phyloP scores from a whole-genome alignment of 2,888 invertebrate species.

The Patella pellucida region DNA sequence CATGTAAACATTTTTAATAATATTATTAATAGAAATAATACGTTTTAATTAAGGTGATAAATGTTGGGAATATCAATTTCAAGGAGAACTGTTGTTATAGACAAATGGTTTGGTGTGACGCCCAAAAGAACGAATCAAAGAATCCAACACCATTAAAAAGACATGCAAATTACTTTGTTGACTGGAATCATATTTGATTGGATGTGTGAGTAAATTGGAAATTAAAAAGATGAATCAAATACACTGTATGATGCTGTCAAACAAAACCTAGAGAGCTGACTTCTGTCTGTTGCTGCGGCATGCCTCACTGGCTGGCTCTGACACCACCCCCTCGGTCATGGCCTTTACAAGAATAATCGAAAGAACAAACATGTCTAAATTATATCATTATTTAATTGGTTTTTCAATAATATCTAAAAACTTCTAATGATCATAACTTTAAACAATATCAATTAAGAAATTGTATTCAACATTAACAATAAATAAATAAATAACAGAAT shows the following conservation, averaged over 20 bases:
- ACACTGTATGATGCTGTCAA: slow-evolving; percentile 10
- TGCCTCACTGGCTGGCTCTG: slow-evolving; percentile 7
- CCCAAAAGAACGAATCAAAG: no score
- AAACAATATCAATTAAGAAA: slow-evolving; percentile 1
- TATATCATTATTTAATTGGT: not conserved
- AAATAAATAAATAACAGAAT: no score
- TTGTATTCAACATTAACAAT: not conserved
- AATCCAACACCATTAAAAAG: no score
- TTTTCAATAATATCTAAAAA: slow-evolving; percentile 6
- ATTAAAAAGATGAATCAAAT: not conserved
- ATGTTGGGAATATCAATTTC: no score
- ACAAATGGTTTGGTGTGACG: no score
- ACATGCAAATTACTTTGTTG: no score
- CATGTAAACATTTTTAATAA: no score
- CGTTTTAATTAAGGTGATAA: no score
- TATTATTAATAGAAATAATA: no score
- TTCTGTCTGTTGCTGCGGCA: slow-evolving; percentile 5
- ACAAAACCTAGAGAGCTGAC: slow-evolving; percentile 5
- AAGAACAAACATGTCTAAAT: slow-evolving; percentile 8
- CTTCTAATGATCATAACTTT: not conserved
- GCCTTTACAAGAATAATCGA: slow-evolving; percentile 12
- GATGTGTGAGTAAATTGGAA: no score
- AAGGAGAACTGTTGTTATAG: no score
- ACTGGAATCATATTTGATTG: no score
- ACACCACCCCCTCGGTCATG: not conserved